phyloP scores from a whole-genome alignment of 2,797 vertebrate genomes.

The Petrocephalus schoutedeni region DNA sequence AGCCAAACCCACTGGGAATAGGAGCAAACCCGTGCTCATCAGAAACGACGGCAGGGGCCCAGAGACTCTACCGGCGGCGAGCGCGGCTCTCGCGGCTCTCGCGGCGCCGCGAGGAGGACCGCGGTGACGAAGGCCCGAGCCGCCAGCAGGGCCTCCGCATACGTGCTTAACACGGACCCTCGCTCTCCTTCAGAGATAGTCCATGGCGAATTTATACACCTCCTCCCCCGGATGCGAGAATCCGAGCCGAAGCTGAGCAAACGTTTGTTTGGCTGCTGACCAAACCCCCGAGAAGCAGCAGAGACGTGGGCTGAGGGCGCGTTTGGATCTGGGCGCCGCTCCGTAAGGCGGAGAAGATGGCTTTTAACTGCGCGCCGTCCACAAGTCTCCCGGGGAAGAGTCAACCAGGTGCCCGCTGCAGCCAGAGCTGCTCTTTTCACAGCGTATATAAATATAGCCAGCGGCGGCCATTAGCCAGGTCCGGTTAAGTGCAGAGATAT shows the following conservation, averaged over 20 bases:
- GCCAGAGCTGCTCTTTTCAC: neutral
- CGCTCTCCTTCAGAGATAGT: neutral
- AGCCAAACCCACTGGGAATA: neutral
- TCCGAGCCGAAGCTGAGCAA: neutral
- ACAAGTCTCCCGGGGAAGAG: neutral
- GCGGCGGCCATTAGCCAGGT: neutral
- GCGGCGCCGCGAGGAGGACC: neutral
- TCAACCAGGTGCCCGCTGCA: slow-evolving; percentile 1
- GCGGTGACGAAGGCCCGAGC: neutral
- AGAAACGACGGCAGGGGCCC: neutral
- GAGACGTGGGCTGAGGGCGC: neutral
- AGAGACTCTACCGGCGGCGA: neutral
- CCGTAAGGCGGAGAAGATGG: neutral
- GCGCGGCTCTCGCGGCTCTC: neutral
- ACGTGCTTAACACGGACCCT: neutral
- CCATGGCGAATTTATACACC: neutral
- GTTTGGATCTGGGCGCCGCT: neutral
- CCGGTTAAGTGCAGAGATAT: slow-evolving; percentile 9
- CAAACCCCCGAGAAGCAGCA: neutral
- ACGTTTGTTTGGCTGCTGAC: neutral
- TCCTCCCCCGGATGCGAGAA: neutral
- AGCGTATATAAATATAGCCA: neutral
- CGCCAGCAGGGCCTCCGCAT: neutral
- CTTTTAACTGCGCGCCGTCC: neutral
- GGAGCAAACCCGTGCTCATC: neutral